Percentiles rank a stretch among this genome's conserved stretches.
phyloP scores from a whole-genome alignment of 2,797 vertebrate species.

The Moxostoma hubbsi region DNA sequence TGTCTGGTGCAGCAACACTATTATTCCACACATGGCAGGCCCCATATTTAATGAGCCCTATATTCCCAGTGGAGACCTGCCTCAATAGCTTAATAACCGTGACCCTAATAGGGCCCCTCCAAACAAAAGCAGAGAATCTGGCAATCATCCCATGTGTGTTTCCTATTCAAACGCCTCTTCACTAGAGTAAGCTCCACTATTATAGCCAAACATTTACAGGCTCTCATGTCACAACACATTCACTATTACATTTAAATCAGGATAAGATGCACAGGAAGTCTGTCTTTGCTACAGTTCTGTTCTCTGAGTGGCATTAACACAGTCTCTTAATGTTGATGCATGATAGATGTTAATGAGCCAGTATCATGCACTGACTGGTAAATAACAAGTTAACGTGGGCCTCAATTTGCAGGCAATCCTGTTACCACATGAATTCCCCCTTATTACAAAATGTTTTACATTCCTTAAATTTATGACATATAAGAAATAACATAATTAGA shows the following conservation, averaged over 20 bases:
- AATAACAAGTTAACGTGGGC: no score
- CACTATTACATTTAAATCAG: constrained; percentile 12
- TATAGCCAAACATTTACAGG: constrained; percentile 37
- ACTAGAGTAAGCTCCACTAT: constrained; percentile 41
- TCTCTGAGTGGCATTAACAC: background rate
- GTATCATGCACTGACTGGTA: no score
- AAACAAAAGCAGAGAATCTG: constrained; percentile 46
- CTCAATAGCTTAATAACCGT: constrained; percentile 50
- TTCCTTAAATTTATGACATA: no score
- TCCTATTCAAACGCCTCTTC: constrained; percentile 40
- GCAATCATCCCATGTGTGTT: constrained; percentile 17
- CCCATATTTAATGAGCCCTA: constrained; percentile 46
- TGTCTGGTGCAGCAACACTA: background rate
- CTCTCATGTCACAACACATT: constrained; percentile 33
- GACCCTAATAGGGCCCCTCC: constrained; percentile 31
- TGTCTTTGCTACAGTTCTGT: background rate
- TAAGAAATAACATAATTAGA: no score
- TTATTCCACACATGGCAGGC: background rate
- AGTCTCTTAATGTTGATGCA: background rate
- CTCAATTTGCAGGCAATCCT: no score
- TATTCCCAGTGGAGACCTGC: constrained; percentile 43
- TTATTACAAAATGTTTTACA: no score
- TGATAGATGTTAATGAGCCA: background rate
- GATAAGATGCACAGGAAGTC: constrained; percentile 3
- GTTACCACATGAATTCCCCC: no score